Conservation (phyloP, 1,140 invertebrate genomes). For the Drosophila jambulina region DNA sequence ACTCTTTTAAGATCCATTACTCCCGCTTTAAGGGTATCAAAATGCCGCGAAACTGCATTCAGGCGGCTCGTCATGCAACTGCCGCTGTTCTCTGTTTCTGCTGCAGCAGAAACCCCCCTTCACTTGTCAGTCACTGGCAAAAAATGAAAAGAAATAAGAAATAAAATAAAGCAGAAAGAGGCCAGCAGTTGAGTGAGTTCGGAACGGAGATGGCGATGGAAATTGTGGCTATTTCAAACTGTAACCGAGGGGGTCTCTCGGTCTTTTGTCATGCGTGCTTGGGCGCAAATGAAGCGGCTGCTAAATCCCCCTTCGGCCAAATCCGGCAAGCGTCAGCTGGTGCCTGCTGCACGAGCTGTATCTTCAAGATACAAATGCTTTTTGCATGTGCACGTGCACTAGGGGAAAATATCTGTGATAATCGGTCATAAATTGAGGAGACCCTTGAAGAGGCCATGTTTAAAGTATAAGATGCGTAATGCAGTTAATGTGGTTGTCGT, state of each 20-base stretch:
- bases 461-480: too few relatives aligned
- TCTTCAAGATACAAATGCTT: slow-evolving; percentile 69
- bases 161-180: slow-evolving; percentile 49
- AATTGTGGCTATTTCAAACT: slow-evolving; percentile 38
- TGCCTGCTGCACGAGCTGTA: slow-evolving; percentile 62
- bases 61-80: slow-evolving; percentile 77
- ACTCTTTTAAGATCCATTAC: neutral
- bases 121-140: slow-evolving; percentile 59
- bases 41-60: slow-evolving; percentile 61
- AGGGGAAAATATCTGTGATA: neutral
- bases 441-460: neutral
- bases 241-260: slow-evolving; percentile 54
- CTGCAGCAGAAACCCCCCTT: slow-evolving; percentile 12
- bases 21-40: neutral
- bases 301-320: slow-evolving; percentile 41
- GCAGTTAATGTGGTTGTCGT: too few relatives aligned
- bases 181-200: slow-evolving; percentile 64
- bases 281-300: slow-evolving; percentile 77
- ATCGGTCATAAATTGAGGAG: neutral
- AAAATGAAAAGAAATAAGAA: slow-evolving; percentile 18
- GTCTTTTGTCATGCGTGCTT: slow-evolving; percentile 80
- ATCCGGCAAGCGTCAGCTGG: slow-evolving; percentile 63
- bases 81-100: slow-evolving; percentile 58
- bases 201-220: slow-evolving; percentile 34
- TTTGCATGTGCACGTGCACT: slow-evolving; percentile 30